These are phyloP conservation scores for Opisthocomus hoazin DNA, from an alignment of 2,113 vertebrate genomes.

Conservation along the genomic window DNA sequence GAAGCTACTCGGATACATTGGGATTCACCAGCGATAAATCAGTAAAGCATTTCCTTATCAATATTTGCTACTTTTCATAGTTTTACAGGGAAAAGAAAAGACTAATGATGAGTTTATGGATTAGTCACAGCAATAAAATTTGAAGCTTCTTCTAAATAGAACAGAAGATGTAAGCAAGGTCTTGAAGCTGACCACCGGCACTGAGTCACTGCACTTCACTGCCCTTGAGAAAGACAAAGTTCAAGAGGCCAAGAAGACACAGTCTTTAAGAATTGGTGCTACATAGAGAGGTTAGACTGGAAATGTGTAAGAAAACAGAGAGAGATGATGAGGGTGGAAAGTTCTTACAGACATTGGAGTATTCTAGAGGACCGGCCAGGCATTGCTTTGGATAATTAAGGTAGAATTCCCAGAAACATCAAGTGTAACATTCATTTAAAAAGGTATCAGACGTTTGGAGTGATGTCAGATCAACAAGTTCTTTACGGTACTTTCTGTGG, in stretches of 20 bases:
- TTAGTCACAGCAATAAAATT: background rate
- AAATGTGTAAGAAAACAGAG: background rate
- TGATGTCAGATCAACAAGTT: background rate
- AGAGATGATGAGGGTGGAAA: background rate
- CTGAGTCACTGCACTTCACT: background rate
- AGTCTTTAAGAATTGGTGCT: background rate
- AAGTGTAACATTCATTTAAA: background rate
- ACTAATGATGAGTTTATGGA: background rate
- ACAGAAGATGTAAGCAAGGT: background rate
- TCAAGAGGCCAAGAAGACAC: background rate
- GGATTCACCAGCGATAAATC: background rate
- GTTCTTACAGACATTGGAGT: background rate
- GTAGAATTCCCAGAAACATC: background rate
- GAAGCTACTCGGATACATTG: background rate
- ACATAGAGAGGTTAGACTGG: background rate
- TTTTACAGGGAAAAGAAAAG: background rate
- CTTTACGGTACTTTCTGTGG: background rate
- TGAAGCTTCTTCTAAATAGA: background rate
- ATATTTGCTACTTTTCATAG: background rate
- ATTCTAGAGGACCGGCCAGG: background rate
- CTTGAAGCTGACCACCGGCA: background rate
- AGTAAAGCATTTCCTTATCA: background rate
- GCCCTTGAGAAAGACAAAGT: background rate
- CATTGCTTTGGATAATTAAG: background rate
- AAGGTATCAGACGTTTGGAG: background rate